A percentile compares a stretch with the other conserved stretches of the same genome.
Evolutionary conservation across 2,113 vertebrate genomes (phyloP).

Genomic region (Egretta garzetta): DNA sequence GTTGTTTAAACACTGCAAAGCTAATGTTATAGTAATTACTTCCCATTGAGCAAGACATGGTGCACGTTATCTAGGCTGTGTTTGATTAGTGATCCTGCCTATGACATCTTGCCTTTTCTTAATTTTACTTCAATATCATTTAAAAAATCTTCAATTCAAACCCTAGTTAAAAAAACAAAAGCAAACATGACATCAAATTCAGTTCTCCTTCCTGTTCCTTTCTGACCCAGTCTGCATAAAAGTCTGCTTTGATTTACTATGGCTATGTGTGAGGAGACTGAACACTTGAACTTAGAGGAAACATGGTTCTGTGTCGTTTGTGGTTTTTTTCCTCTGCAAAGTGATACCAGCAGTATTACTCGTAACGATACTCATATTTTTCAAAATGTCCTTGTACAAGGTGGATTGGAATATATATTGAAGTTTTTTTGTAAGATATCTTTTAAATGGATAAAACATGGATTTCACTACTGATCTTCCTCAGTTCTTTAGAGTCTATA

Average conservation of each 20-base stretch:
- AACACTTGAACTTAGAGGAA: not conserved
- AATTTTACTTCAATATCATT: conserved; percentile 57
- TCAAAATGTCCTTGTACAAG: not conserved
- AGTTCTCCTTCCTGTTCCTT: not conserved
- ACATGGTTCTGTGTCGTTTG: not conserved
- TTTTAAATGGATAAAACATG: not conserved
- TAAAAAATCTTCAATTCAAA: conserved; percentile 42
- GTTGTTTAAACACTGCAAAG: conserved; percentile 82
- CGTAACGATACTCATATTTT: not conserved
- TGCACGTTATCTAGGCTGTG: conserved; percentile 64
- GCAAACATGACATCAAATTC: not conserved
- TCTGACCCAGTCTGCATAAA: not conserved
- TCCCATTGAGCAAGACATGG: conserved; percentile 67
- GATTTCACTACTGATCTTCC: not conserved
- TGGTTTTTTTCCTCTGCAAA: not conserved
- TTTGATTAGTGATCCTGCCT: conserved; percentile 74
- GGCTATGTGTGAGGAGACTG: not conserved
- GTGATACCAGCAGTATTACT: not conserved
- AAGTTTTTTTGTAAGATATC: not conserved
- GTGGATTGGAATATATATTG: not conserved
- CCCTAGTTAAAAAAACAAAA: not conserved
- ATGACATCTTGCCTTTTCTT: conserved; percentile 68
- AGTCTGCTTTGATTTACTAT: not conserved
- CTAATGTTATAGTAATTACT: conserved; percentile 80
- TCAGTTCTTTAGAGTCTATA: not conserved